Evolutionary conservation across 2,888 invertebrate species (phyloP).

Genomic region (Drepanosiphum platanoidis): DNA sequence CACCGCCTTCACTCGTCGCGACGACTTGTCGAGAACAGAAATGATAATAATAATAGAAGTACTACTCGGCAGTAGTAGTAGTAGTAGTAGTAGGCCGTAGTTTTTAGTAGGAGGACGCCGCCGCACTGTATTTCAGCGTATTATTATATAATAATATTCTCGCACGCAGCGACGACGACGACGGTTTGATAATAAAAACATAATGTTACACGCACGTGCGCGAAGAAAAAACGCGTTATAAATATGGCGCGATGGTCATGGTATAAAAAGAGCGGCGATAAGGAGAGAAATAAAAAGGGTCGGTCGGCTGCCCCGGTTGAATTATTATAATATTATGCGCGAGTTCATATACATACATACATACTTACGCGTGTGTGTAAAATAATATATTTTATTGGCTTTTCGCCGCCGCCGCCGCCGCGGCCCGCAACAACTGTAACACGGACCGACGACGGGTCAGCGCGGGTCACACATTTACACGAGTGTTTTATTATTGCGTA

Average conservation of each 20-base stretch:
- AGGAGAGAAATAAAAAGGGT: background rate
- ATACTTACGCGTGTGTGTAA: background rate
- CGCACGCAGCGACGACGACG: too few relatives aligned
- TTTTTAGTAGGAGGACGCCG: too few relatives aligned
- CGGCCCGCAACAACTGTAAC: constrained; percentile 40
- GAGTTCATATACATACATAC: too few relatives aligned
- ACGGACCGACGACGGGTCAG: constrained; percentile 37
- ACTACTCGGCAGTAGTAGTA: too few relatives aligned
- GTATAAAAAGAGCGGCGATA: background rate
- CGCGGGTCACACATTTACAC: constrained; percentile 49
- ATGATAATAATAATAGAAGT: too few relatives aligned
- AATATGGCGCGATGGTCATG: too few relatives aligned
- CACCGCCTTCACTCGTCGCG: too few relatives aligned
- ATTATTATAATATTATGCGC: background rate
- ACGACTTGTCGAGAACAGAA: too few relatives aligned
- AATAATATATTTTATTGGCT: constrained; percentile 8
- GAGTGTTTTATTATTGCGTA: constrained; percentile 54
- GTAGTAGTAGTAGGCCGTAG: too few relatives aligned
- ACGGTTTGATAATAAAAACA: too few relatives aligned
- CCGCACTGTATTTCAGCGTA: background rate
- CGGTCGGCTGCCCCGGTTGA: background rate
- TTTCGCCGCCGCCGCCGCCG: constrained; percentile 3
- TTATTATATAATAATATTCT: background rate
- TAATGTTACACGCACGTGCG: too few relatives aligned
- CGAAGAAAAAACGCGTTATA: too few relatives aligned